Percentiles rank a stretch among this genome's conserved stretches.
phyloP scores from a whole-genome alignment of 2,113 vertebrate species.

The Pedionomus torquatus region DNA sequence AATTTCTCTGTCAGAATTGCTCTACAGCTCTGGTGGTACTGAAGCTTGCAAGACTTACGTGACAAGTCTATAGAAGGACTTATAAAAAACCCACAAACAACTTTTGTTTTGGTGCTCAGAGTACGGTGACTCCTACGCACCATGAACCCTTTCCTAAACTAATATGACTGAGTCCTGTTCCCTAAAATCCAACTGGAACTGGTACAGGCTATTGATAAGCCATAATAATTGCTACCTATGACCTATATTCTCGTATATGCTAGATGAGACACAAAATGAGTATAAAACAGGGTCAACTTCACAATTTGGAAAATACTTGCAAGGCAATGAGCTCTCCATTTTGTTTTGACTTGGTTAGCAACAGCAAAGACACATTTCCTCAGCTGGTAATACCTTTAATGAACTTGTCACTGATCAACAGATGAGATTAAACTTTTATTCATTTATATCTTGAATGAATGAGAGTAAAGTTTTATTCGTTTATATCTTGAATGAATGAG shows the following conservation, averaged over 20 bases:
- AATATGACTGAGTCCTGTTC: neutral
- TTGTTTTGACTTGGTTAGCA: neutral
- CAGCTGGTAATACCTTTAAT: neutral
- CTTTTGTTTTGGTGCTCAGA: neutral
- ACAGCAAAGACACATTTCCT: neutral
- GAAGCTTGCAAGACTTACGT: neutral
- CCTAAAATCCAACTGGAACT: neutral
- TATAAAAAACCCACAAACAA: neutral
- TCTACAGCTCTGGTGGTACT: neutral
- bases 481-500: slow-evolving; percentile 3
- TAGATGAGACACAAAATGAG: neutral
- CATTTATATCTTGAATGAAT: slow-evolving; percentile 5
- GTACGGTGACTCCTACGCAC: neutral
- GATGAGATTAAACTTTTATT: slow-evolving; percentile 33
- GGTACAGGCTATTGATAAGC: neutral
- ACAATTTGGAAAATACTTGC: neutral
- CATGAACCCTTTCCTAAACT: neutral
- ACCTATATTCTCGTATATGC: neutral
- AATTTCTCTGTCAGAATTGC: neutral
- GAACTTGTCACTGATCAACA: slow-evolving; percentile 17
- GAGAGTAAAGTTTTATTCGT: slow-evolving; percentile 13
- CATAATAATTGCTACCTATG: neutral
- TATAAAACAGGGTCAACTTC: neutral
- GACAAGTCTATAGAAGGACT: neutral
- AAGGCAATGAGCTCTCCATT: neutral